These are phyloP conservation scores for Myopa testacea DNA, from an alignment of 2,888 invertebrate genomes.

Conservation along the genomic window DNA sequence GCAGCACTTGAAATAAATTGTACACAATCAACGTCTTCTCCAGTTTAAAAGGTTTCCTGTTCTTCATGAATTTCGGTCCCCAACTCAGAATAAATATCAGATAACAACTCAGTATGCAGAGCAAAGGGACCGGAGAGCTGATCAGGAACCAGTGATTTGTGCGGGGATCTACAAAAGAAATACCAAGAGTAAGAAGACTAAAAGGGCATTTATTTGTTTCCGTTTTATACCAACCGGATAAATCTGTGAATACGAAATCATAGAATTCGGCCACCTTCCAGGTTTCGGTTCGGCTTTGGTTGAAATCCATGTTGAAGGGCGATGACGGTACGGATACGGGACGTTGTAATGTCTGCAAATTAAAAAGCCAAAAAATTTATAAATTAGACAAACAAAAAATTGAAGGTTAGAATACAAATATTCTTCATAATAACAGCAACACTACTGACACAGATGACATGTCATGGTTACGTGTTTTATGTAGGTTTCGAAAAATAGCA, in stretches of 20 bases:
- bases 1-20: slow-evolving; percentile 87
- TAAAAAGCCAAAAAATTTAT: too few relatives aligned
- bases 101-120: slow-evolving; percentile 76
- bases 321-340: not conserved
- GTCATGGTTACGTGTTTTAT: too few relatives aligned
- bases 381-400: too few relatives aligned
- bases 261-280: slow-evolving; percentile 75
- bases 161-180: slow-evolving; percentile 70
- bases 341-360: too few relatives aligned
- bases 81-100: slow-evolving; percentile 79
- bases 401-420: too few relatives aligned
- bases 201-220: not conserved
- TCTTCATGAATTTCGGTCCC: slow-evolving; percentile 89
- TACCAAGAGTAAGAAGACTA: not conserved
- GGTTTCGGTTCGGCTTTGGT: slow-evolving; percentile 72
- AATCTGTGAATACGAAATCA: slow-evolving; percentile 74
- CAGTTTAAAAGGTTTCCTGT: slow-evolving; percentile 85
- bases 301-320: slow-evolving; percentile 70
- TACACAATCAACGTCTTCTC: slow-evolving; percentile 84
- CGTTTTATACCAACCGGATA: slow-evolving; percentile 71
- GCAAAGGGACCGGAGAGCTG: slow-evolving; percentile 76
- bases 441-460: too few relatives aligned
- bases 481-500: too few relatives aligned
- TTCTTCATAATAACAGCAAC: too few relatives aligned
- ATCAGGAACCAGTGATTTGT: slow-evolving; percentile 78